These are phyloP conservation scores for Drosophila nigromelanica DNA, from an alignment of 1,140 invertebrate genomes.

Conservation along the genomic window DNA sequence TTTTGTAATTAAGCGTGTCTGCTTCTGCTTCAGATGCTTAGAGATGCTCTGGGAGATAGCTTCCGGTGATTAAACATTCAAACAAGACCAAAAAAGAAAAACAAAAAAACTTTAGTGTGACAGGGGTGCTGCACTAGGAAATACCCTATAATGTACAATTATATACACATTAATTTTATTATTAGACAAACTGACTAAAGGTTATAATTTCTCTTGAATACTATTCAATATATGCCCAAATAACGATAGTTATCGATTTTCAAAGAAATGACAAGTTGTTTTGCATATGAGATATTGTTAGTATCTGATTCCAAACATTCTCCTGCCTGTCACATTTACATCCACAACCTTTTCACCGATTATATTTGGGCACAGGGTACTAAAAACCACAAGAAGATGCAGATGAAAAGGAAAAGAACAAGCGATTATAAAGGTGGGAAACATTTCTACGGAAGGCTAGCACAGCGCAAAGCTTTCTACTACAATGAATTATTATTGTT, in stretches of 20 bases:
- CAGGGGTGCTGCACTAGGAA: background rate
- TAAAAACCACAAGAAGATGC: background rate
- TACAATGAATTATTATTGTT: constrained; percentile 44
- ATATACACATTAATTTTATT: too few species aligned
- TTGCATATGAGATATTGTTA: too few species aligned
- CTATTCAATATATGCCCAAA: too few species aligned
- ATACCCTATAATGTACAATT: background rate
- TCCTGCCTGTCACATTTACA: too few species aligned
- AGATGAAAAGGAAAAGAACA: constrained; percentile 40
- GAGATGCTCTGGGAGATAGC: constrained; percentile 63
- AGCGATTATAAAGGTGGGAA: constrained; percentile 71
- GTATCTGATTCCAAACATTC: too few species aligned
- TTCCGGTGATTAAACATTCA: constrained; percentile 75
- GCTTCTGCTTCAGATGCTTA: constrained; percentile 44
- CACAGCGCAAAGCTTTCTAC: constrained; percentile 54
- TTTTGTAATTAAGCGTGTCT: constrained; percentile 64
- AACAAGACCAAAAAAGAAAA: constrained; percentile 39
- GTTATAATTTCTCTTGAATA: too few species aligned
- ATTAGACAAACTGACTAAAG: too few species aligned
- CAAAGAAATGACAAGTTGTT: too few species aligned
- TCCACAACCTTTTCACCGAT: too few species aligned
- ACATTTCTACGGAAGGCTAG: constrained; percentile 59
- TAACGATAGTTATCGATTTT: too few species aligned
- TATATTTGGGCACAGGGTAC: constrained; percentile 1
- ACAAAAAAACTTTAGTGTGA: background rate